Conservation (phyloP, 2,797 vertebrate genomes). For the Anisognathus igniventris region DNA sequence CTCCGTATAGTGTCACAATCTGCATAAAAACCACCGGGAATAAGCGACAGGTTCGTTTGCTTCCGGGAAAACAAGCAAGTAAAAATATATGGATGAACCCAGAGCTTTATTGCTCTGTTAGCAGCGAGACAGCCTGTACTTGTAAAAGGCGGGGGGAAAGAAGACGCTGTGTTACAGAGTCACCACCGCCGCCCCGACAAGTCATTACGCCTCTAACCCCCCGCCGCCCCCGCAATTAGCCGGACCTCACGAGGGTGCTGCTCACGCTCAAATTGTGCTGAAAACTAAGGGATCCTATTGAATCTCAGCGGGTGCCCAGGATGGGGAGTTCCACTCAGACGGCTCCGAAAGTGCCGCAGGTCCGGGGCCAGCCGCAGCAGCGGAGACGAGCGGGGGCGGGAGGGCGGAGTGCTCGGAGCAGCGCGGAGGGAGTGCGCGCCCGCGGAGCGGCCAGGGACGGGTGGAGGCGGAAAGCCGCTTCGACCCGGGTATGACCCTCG, state of each 20-base stretch:
- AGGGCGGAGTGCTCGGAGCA: background rate
- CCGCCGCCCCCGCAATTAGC: constrained; percentile 60
- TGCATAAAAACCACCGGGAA: background rate
- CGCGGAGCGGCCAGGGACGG: no score
- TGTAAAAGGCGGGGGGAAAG: background rate
- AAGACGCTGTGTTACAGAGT: constrained; percentile 34
- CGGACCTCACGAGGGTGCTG: constrained; percentile 53
- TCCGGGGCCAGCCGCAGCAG: background rate
- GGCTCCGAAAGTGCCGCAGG: background rate
- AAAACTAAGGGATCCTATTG: constrained; percentile 38
- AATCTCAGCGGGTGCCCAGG: background rate
- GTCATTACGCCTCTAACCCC: constrained; percentile 65
- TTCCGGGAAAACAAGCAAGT: background rate
- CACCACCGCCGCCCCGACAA: constrained; percentile 33
- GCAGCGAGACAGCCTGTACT: background rate
- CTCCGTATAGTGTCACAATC: background rate
- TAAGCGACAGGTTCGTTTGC: background rate
- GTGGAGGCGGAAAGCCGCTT: background rate
- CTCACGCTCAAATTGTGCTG: constrained; percentile 48
- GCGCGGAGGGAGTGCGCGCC: background rate
- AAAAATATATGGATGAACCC: background rate
- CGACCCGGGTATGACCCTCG: background rate
- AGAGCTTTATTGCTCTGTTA: background rate
- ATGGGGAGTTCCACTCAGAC: background rate
- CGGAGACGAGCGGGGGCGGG: no score